A percentile compares a stretch with the other conserved stretches of the same genome.
Conservation (phyloP, 2,113 vertebrate species). For the Salvelinus sp. region DNA sequence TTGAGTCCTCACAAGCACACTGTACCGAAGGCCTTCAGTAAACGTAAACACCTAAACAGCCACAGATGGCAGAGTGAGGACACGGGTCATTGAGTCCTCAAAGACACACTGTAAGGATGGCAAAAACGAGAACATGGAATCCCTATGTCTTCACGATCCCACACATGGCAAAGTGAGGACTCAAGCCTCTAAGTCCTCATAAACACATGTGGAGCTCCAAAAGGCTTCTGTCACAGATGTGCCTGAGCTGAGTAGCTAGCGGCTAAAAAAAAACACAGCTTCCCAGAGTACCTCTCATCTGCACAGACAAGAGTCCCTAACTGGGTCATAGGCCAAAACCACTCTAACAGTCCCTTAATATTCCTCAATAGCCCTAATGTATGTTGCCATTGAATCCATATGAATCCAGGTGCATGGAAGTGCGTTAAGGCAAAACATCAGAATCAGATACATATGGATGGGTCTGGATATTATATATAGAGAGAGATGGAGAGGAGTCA, state of each 20-base stretch:
- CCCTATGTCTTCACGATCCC: no score
- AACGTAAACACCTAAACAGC: no score
- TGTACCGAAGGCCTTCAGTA: no score
- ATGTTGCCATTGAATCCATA: background rate
- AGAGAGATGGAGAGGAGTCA: background rate
- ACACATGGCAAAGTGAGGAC: background rate
- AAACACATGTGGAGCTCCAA: background rate
- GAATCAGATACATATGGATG: background rate
- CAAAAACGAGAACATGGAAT: no score
- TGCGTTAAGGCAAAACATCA: no score
- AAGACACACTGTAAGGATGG: no score
- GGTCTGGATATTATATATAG: no score
- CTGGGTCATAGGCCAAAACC: background rate
- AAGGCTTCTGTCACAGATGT: conserved; percentile 9
- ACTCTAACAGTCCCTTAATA: background rate
- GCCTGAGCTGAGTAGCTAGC: background rate
- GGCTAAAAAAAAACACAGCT: conserved; percentile 1
- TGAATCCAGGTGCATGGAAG: background rate
- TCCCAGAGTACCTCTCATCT: background rate
- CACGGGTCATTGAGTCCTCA: no score
- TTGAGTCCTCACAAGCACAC: no score
- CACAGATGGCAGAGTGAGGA: no score
- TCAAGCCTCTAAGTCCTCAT: no score
- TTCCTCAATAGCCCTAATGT: background rate
- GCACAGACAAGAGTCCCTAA: background rate